These are phyloP conservation scores for Mesorhabditis spiculigera DNA, from an alignment of 2,888 invertebrate species.

Conservation along the genomic window DNA sequence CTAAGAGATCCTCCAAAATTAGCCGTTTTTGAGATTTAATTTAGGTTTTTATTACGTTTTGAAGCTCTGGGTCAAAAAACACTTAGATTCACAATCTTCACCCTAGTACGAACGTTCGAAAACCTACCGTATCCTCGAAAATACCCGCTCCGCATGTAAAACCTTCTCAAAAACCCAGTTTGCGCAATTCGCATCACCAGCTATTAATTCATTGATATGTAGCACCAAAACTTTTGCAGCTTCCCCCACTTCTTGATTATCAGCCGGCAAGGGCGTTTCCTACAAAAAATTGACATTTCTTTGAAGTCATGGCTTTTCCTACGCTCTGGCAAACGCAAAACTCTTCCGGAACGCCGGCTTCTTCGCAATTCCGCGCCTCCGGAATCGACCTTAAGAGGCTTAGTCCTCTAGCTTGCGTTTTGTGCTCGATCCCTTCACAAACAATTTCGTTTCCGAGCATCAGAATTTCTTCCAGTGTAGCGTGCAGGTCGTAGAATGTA, in stretches of 20 bases:
- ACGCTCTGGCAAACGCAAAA: conserved; percentile 51
- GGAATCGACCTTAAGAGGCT: conserved; percentile 13
- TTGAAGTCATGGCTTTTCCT: neutral
- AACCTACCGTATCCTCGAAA: too few relatives aligned
- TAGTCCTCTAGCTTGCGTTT: conserved; percentile 12
- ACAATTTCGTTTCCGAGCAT: conserved; percentile 8
- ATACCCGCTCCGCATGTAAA: conserved; percentile 17
- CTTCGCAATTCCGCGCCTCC: conserved; percentile 36
- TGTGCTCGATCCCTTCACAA: conserved; percentile 3
- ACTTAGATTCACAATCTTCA: too few relatives aligned
- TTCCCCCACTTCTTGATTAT: too few relatives aligned
- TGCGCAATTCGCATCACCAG: conserved; percentile 29
- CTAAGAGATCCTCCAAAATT: too few relatives aligned
- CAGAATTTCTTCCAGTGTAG: conserved; percentile 42
- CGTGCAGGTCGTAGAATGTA: conserved; percentile 48
- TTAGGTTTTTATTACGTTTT: too few relatives aligned
- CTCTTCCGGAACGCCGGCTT: conserved; percentile 50
- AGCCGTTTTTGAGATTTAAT: too few relatives aligned
- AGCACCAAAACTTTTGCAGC: conserved; percentile 17
- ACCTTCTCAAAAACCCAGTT: conserved; percentile 28
- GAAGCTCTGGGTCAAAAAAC: too few relatives aligned
- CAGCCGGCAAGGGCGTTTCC: too few relatives aligned
- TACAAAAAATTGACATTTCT: too few relatives aligned
- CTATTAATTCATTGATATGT: conserved; percentile 37
- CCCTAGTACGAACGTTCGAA: too few relatives aligned